A percentile compares a stretch with the other conserved stretches of the same genome.
phyloP scores from a whole-genome alignment of 2,888 invertebrate species.

The Hemaris fuciformis region DNA sequence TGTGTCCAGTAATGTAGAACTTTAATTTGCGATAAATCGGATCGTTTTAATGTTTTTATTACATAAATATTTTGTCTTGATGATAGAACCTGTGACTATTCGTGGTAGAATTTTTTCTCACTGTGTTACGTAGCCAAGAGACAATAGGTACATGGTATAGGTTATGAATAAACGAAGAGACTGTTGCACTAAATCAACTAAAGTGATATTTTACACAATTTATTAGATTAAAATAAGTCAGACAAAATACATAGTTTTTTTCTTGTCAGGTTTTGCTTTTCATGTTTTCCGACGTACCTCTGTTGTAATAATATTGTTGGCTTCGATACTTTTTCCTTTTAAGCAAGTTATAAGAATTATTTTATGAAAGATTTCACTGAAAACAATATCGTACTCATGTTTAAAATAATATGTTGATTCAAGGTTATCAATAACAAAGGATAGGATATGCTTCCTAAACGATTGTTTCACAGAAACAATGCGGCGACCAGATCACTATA shows the following conservation, averaged over 20 bases:
- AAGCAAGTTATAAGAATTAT: background rate
- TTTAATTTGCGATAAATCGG: too few species aligned
- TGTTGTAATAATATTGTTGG: background rate
- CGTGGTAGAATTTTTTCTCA: too few species aligned
- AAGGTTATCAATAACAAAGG: background rate
- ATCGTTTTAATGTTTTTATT: too few species aligned
- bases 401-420: background rate
- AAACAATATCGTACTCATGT: background rate
- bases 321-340: background rate
- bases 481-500: too few species aligned
- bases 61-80: too few species aligned
- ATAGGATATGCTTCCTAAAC: background rate
- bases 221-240: too few species aligned
- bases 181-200: constrained; percentile 20
- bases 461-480: background rate
- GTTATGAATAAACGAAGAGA: background rate
- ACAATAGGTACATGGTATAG: background rate
- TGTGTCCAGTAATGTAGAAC: too few species aligned
- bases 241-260: too few species aligned
- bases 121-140: too few species aligned
- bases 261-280: background rate
- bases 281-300: background rate
- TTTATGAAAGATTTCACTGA: background rate
- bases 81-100: too few species aligned
- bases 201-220: background rate